Base-by-base conservation (phyloP, 2,888 invertebrate species). In the Thymelicus sylvestris region DNA sequence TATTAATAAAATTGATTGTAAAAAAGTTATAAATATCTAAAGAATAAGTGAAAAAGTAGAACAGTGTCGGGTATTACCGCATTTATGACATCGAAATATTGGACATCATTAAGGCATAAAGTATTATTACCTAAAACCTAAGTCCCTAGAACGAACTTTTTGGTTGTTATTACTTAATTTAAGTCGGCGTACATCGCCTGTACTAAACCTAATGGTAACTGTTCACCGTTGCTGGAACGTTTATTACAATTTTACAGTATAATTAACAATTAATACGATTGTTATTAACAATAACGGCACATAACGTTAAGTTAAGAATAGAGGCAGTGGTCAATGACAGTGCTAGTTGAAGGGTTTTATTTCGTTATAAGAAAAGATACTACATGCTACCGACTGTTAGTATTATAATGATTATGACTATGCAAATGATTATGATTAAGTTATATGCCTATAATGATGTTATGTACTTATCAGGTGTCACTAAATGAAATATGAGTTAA, bases 81-180 rank as follows among this genome's bases (percentile, higher is more conserved):
- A 60, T 70, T 70, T 50, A 67, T 78, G 78, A 81, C 79, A 77
- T 70, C 69, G 59, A 70, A 70, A 65, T 60, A 70, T 80, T 78
- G 80, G 81, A 83, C 80, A 79, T 74, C 77, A 77, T 78, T 80
- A 83, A 81, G 83, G 80, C 81, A 84, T 86, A 86, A 81, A 82
- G 81, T 83, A 83, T 78, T 74, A 75, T 77, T 76, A 78, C 74
- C 87, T 92, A 92, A 87, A 92, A 92, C 92, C 89, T 92, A 90
- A 92, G 93, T 93, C 92, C 93, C 86, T 92, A 92, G 85, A 92
- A 91, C 90, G 93, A 93, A 93, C 93, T 92, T 92, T 93, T 93
- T 93, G 93, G 93, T 93, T 92, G 89, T 88, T 87, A 88, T 90
- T 89, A 89, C 92, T 92, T 92, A 93, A 84, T 84, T 86, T 84